Evolutionary conservation across 2,888 invertebrate genomes (phyloP).

Genomic region (Drosophila antonietae): DNA sequence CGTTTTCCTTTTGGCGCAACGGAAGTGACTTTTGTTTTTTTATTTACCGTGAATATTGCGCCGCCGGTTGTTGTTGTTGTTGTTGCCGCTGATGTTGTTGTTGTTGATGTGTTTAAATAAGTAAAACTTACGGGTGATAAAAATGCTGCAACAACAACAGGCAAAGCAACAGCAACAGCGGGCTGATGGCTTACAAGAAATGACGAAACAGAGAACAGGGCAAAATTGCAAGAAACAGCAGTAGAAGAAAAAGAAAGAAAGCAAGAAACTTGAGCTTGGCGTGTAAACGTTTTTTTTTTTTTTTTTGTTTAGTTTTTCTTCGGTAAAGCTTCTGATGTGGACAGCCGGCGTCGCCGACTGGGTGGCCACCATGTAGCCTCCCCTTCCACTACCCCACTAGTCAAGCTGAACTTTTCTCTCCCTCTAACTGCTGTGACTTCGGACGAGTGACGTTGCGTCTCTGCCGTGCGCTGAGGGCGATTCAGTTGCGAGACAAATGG

Average conservation of each 20-base stretch:
- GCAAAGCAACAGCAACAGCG: slow-evolving; percentile 25
- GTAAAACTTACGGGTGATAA: slow-evolving; percentile 75
- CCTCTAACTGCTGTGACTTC: slow-evolving; percentile 9
- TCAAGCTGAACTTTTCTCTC: not conserved
- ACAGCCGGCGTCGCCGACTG: slow-evolving; percentile 61
- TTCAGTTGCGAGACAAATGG: slow-evolving; percentile 80
- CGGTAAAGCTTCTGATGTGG: slow-evolving; percentile 58
- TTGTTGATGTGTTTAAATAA: slow-evolving; percentile 67
- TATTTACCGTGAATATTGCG: slow-evolving; percentile 75
- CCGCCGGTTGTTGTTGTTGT: slow-evolving; percentile 59
- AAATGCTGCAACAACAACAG: slow-evolving; percentile 60
- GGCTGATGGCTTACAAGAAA: slow-evolving; percentile 60
- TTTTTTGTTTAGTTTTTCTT: slow-evolving; percentile 30
- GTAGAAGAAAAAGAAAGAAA: slow-evolving; percentile 34
- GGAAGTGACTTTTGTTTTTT: slow-evolving; percentile 83
- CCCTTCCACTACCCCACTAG: slow-evolving; percentile 2
- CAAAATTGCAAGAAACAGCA: slow-evolving; percentile 44
- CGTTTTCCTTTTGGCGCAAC: slow-evolving; percentile 72
- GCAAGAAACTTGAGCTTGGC: slow-evolving; percentile 61
- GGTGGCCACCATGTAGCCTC: slow-evolving; percentile 55
- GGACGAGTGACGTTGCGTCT: slow-evolving; percentile 64
- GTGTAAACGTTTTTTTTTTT: slow-evolving; percentile 71
- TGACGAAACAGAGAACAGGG: slow-evolving; percentile 57
- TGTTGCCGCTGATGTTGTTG: slow-evolving; percentile 62
- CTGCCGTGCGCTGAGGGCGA: slow-evolving; percentile 67